Base-by-base conservation (phyloP, 2,888 invertebrate species). In the Drosophila gaucha region DNA sequence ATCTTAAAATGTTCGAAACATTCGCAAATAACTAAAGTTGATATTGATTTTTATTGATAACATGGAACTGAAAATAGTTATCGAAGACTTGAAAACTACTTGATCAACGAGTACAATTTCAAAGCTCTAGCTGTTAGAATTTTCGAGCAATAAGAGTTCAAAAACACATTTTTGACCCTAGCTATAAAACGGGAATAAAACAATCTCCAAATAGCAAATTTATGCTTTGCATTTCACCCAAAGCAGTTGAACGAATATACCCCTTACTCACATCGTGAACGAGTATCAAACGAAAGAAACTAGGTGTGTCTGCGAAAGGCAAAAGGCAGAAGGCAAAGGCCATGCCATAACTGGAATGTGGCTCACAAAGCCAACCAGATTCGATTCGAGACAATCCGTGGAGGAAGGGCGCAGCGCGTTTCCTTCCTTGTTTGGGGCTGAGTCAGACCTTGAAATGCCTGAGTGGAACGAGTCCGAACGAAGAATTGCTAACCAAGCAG, bases 381-480 rank as follows among this genome's bases (percentile, higher is more conserved):
- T 22, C 14, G 39, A 24, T 16, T 2, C 46, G 20, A 31, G 31
- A 31, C 46, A 24, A 33, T 47, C 47, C 16, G 36, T 26, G 46
- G 31, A 22, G 18, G 30, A 79, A 82, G 79, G 79, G 79, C 67
- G 72, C 76, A 67, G 67, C 57, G 67, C 59, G 60, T 74, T 80
- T 74, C 71, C 77, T 80, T 80, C 77, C 83, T 70, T 78, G 80
- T 70, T 80, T 35, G 22, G 33, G 14, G 79, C 83, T 83, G 83
- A 83, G 72, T 83, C 83, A 83, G 83, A 83, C 83, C 83, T 83
- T 83, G 83, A 83, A 80, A 83, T 85, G 83, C 79, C 75, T n/a
- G 72, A 46, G 12, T 46, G 18, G 44, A 18, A 44, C 30, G 44
- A 30, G 30, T 44, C 30, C 44, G 18, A 30, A 1, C 44, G 30